Evolutionary conservation across 2,888 invertebrate genomes (phyloP), one percentile per base, ranked within the genome.

Genomic region (Ophion slaviceki): DNA sequence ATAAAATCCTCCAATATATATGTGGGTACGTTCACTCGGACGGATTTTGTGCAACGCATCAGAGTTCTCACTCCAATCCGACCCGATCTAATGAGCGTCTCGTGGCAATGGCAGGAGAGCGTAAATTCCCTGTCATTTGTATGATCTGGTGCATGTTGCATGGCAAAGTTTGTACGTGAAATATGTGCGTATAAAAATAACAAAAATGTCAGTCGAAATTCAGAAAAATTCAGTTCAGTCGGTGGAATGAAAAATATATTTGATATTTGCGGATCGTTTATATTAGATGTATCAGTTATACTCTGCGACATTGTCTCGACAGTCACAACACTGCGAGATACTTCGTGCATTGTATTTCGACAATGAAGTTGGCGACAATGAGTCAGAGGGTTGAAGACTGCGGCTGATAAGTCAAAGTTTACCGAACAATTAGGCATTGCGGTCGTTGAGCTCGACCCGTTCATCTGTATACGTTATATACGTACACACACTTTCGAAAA

Each of bases 51-150:
- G 40, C n/a, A 76, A 36, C 45, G 70, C 59, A 47, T 61, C 45
- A 71, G 45, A 24, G 14, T 70, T 53, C 17, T 17, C 17, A 53
- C 70, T 80, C 53, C 32, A 57, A 76, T 57, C 24, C 53, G 53
- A 70, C 28, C 24, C 45, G 70, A 75, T 75, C 80, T 76, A 80
- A 80, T 70, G 66, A 84, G 76, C 66, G 28, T 71, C 84, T 75
- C 59, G 32, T 75, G 62, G 64, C 79, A 75, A 70, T 64, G 74
- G 32, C 11, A 57, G 53, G 24, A 32, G 61, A 78, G 62, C 53
- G 74, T 62, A 72, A 77, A 79, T 78, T 68, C 66, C n/a, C 59
- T 24, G 47, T 45, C 45, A 61, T 36, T n/a, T 28, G 36, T 57
- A 32, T 17, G 57, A 57, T n/a, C 59, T 5, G n/a, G 36, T 11